Conservation (phyloP, 2,113 vertebrate species). For the Calonectris borealis region DNA sequence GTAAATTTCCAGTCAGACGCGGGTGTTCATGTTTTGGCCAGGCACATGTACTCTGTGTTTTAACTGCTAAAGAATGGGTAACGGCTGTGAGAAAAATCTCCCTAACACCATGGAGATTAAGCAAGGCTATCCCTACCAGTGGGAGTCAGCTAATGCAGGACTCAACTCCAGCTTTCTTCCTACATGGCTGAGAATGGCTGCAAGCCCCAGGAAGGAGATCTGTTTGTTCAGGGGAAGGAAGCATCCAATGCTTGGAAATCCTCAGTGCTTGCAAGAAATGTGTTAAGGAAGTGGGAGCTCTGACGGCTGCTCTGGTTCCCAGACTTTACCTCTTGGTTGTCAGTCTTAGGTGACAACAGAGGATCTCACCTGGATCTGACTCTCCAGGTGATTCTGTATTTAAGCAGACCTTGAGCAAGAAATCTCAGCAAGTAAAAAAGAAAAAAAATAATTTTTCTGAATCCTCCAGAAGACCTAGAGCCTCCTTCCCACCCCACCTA, state of each 20-base stretch:
- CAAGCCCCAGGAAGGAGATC: neutral
- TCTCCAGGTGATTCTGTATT: neutral
- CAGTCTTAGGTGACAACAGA: neutral
- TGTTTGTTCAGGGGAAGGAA: neutral
- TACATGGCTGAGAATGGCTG: neutral
- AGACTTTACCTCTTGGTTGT: neutral
- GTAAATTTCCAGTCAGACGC: neutral
- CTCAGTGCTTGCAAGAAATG: neutral
- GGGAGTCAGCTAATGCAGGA: neutral
- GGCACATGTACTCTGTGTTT: neutral
- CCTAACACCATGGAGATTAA: neutral
- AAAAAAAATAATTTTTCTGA: accelerated
- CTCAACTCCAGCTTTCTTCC: neutral
- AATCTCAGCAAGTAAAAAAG: neutral
- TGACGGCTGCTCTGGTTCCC: neutral
- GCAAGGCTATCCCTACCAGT: neutral
- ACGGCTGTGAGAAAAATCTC: neutral
- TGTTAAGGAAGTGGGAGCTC: neutral
- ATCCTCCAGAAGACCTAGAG: neutral
- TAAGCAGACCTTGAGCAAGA: neutral
- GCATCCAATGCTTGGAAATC: neutral
- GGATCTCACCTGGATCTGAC: neutral
- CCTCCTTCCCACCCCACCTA: neutral
- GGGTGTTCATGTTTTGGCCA: neutral
- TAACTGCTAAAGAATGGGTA: neutral